These are phyloP conservation scores for Thalpophila matura DNA, from an alignment of 2,888 invertebrate species.

Conservation along the genomic window DNA sequence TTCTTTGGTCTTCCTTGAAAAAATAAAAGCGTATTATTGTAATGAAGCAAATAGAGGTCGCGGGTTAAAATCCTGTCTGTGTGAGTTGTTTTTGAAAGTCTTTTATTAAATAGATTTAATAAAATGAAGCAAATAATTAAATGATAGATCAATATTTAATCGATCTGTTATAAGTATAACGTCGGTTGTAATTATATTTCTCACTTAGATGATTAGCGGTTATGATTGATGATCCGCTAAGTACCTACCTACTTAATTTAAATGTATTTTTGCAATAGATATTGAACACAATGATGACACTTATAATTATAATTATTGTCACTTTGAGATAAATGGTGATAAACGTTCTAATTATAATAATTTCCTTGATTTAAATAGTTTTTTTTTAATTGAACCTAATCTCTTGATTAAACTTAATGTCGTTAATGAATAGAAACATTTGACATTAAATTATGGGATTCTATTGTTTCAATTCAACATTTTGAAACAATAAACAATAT, in stretches of 20 bases:
- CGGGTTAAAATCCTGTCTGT: no score
- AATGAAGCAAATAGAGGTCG: no score
- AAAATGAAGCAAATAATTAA: not conserved
- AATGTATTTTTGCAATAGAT: slow-evolving; percentile 2
- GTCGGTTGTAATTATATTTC: not conserved
- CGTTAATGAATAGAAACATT: slow-evolving; percentile 25
- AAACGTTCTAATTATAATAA: slow-evolving; percentile 23
- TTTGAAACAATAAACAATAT: slow-evolving; percentile 17
- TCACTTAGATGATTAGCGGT: not conserved
- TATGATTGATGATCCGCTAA: not conserved
- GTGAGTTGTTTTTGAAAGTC: no score
- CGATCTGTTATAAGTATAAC: not conserved
- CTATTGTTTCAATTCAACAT: slow-evolving; percentile 43
- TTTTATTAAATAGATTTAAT: not conserved
- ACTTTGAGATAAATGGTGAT: slow-evolving; percentile 18
- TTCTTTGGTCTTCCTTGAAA: no score
- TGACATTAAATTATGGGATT: slow-evolving; percentile 11
- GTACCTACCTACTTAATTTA: not conserved
- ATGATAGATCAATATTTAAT: not conserved
- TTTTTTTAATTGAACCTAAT: slow-evolving; percentile 21
- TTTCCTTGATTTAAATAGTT: slow-evolving; percentile 17
- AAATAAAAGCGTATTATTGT: no score
- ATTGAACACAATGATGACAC: slow-evolving; percentile 30
- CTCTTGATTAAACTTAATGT: slow-evolving; percentile 46
- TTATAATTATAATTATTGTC: slow-evolving; percentile 2